Base-by-base conservation (phyloP, 2,888 invertebrate genomes). In the Oithona nana region DNA sequence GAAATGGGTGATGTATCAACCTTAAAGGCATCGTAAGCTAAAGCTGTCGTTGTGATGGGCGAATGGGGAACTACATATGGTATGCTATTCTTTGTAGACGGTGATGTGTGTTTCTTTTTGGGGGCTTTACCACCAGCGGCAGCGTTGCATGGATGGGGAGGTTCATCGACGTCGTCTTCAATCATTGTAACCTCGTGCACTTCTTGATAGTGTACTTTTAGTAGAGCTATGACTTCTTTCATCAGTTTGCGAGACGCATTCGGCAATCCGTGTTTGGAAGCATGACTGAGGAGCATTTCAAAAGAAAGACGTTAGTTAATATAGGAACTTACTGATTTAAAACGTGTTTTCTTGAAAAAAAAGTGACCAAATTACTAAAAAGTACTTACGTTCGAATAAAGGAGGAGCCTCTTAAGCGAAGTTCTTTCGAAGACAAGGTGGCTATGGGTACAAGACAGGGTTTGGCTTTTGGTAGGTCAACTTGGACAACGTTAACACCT, bases 201-300 rank as follows among this genome's bases (percentile, higher is more conserved):
- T 13, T n/a, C 24, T 6, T 49, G 26, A 29, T 59, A 59, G 50
- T 59, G 59, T 13, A n/a, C 28, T 16, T 13, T 24, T 22, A 59
- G 59, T n/a, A 50, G 26, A 2, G 2, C 26, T 20, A 59, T n/a
- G 50, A 59, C 59, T 8, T 26, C 48, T n/a, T 49, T 28, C 13
- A 29, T 59, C 4, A 59, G 59, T 49, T 59, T 59, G 3, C 59
- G n/a, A 29, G 49, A 49, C 20, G 59, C 59, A 50, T 59, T 59
- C 4, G 59, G 24, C 20, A 59, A 22, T 24, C 59, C 59, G 50
- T 59, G 59, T 28, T 49, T 39, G 22, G 59, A 59, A 20, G 59
- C 59, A 39, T 57, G 57, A n/a, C n/a, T n/a, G n/a, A n/a, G n/a
- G n/a, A n/a, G n/a, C n/a, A n/a, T n/a, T n/a, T n/a, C n/a, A n/a